Evolutionary conservation across 2,888 invertebrate genomes (phyloP).

Genomic region (Ochropleura plecta): DNA sequence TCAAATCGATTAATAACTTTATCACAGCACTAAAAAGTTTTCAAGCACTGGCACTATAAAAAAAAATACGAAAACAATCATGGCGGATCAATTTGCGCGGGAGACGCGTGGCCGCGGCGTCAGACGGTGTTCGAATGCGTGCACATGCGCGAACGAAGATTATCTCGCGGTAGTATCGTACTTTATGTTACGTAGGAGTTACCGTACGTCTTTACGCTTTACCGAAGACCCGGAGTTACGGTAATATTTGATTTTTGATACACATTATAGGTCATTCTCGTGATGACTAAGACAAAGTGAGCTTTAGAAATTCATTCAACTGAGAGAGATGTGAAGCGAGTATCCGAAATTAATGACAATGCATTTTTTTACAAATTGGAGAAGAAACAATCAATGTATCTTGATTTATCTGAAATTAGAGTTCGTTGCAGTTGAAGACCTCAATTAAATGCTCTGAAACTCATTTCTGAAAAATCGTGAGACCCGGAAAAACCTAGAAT

Average conservation of each 20-base stretch:
- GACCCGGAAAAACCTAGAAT: not conserved
- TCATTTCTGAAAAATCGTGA: not conserved
- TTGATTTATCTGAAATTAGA: not conserved
- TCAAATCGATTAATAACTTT: slow-evolving; percentile 51
- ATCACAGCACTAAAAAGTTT: slow-evolving; percentile 63
- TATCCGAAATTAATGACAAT: not conserved
- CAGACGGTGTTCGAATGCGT: slow-evolving; percentile 80
- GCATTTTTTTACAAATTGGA: not conserved
- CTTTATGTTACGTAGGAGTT: slow-evolving; percentile 77
- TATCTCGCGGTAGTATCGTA: slow-evolving; percentile 72
- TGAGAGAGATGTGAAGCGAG: not conserved
- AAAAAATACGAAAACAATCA: slow-evolving; percentile 71
- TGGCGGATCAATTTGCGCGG: slow-evolving; percentile 64
- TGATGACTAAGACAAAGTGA: slow-evolving; percentile 26
- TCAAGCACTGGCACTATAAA: slow-evolving; percentile 53
- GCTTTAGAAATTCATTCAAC: slow-evolving; percentile 7
- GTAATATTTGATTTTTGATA: slow-evolving; percentile 63
- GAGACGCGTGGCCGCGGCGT: slow-evolving; percentile 75
- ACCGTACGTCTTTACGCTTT: slow-evolving; percentile 79
- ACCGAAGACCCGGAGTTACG: slow-evolving; percentile 67
- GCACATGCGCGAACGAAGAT: slow-evolving; percentile 78
- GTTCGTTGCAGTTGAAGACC: not conserved
- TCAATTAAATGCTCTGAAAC: not conserved
- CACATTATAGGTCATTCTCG: slow-evolving; percentile 51
- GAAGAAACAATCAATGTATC: not conserved